Evolutionary conservation across 2,113 vertebrate genomes (phyloP), one percentile per base, ranked within the genome.

Genomic region (Scomber scombrus): DNA sequence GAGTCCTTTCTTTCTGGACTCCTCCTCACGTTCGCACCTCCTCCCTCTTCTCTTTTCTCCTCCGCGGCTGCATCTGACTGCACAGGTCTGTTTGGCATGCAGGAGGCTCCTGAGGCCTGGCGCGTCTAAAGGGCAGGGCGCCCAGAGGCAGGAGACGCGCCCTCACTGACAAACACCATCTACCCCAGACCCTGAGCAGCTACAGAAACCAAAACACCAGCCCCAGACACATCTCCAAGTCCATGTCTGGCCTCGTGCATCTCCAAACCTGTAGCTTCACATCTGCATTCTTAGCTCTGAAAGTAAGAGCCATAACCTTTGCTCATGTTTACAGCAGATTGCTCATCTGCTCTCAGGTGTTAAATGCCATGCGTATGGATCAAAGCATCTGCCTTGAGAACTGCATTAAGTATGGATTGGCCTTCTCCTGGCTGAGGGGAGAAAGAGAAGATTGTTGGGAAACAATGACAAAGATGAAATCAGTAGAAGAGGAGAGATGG

Each of bases 81-180:
- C 85, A 82, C 88, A 89, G 90, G 86, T 91, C 93, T 94, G 92
- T 70, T 95, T 94, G 86, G 90, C 88, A 94, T 95, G 93, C 93
- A 95, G 93, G 77, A 88, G 77, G 90, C 91, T 93, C 91, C 78
- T 71, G 81, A 93, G 92, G 93, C 90, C 89, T 81, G 85, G 89
- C 89, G 93, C 88, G 78, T 93, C 90, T 93, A 95, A 94, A 95
- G 89, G 93, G 91, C 94, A 95, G 89, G 87, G 88, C 85, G 89
- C 91, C 93, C 90, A 92, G 93, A 89, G 90, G 89, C 93, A 85
- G 85, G 87, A 93, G 93, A 95, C 92, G 88, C 91, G 88, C 90
- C 90, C 90, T 84, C 83, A 82, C 93, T 92, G 90, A 92, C 91
- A 92, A 93, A 92, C 91, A 94, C 81, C 87, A 82, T 91, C 90